Base-by-base conservation (phyloP, 2,113 vertebrate species). In the Cariama cristata region DNA sequence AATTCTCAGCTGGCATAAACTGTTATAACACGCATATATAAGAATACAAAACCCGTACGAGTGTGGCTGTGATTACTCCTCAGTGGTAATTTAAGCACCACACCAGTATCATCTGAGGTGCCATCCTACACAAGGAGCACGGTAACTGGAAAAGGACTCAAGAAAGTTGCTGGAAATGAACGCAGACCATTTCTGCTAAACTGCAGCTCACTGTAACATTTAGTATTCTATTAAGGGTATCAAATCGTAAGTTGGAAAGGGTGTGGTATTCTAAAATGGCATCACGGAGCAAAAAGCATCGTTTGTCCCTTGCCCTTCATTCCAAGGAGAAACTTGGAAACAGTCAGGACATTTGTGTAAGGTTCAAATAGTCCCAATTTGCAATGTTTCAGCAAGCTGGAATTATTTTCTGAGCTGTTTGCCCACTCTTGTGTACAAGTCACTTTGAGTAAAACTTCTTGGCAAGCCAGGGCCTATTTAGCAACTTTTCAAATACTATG, bases 401-500 rank as follows among this genome's bases (percentile, higher is more conserved):
- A 97, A 97, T 97, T 97, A 96, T 97, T 98, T 98, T 97, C 94
- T 96, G 96, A 98, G 97, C 96, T 97, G 97, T 97, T 98, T 98
- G 97, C 96, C 97, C 96, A 85, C 96, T 98, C 94, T 91, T 93
- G 93, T 96, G 97, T 96, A 97, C 96, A 38, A 98, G 97, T 95
- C 97, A 94, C 97, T 98, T 96, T 93, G 96, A 97, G 95, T 97
- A 98, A 98, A 98, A 98, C 96, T 96, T 97, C 94, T 97, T 98
- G 98, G 98, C 98, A 98, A 97, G 90, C 89, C 94, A 96, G 53
- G 96, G 95, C 86, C 86, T 97, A 97, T 98, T 98, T 97, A 98
- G 96, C 97, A 98, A 98, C 96, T 98, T 98, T 97, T 98, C 96
- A 98, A 98, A 98, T 95, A 97, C 91, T 96, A 98, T 13, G 14